Evolutionary conservation across 2,113 vertebrate species (phyloP).

Genomic region (Chloroceryle aenea): DNA sequence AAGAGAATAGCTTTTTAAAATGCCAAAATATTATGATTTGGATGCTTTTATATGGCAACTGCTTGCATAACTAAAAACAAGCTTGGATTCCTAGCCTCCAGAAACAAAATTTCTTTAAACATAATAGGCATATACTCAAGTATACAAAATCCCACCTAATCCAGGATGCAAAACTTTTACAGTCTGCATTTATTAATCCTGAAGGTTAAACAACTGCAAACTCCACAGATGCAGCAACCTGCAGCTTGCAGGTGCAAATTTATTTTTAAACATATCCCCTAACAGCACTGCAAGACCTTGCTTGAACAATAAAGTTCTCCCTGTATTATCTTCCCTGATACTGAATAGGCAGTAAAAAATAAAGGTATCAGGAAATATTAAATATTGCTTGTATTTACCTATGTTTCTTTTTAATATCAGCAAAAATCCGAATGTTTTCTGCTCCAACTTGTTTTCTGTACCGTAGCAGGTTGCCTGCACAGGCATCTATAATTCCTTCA

Average conservation of each 20-base stretch:
- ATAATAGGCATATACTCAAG: background rate
- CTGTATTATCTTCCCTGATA: background rate
- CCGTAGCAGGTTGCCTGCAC: slow-evolving; percentile 79
- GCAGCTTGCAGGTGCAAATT: slow-evolving; percentile 5
- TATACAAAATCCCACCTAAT: background rate
- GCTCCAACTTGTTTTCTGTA: slow-evolving; percentile 85
- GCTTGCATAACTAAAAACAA: background rate
- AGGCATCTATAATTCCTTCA: slow-evolving; percentile 85
- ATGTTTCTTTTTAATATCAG: slow-evolving; percentile 93
- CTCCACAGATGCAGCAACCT: background rate
- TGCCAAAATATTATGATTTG: slow-evolving; percentile 10
- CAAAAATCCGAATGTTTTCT: slow-evolving; percentile 85
- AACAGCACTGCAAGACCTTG: background rate
- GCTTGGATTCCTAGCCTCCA: background rate
- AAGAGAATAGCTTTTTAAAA: slow-evolving; percentile 13
- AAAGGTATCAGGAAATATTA: background rate
- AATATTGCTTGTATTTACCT: slow-evolving; percentile 74
- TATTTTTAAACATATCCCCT: background rate
- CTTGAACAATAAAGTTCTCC: background rate
- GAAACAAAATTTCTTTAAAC: background rate
- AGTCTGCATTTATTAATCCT: background rate
- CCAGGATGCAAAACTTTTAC: background rate
- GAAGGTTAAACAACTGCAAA: slow-evolving; percentile 1
- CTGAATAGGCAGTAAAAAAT: background rate
- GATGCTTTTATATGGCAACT: slow-evolving; percentile 7